Base-by-base conservation (phyloP, 2,113 vertebrate genomes). In the Cynocephalus volans region DNA sequence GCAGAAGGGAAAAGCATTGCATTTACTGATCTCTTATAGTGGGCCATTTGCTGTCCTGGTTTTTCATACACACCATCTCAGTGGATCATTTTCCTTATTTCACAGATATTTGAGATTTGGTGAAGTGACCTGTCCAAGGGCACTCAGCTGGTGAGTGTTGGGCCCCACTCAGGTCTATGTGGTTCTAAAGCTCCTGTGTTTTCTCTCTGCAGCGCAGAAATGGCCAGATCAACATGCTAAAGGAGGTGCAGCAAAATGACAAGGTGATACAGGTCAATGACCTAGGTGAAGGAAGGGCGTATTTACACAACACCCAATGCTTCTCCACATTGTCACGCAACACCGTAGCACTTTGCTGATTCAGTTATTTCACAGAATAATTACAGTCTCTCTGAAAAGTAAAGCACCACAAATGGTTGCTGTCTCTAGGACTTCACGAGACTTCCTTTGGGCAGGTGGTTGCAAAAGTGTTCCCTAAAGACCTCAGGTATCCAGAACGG, bases 221-320 rank as follows among this genome's bases (percentile, higher is more conserved):
- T 75, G 52, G 31, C 3, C 79, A 83, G 24, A 50, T 93, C 36
- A 21, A 41, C 0, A 0, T 41, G 82, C 56, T 92, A 50, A 93
- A 60, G 33, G 54, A 93, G 31, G 21, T n/a, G n/a, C 15, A 84
- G n/a, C 10, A 58, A 83, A 92, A 75, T 3, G 73, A 69, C 0
- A 50, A 80, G 31, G n/a, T 88, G 9, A 36, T 96, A 31, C 52
- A 79, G 60, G 56, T 80, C 36, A 67, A 58, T 94, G 81, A 83
- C 62, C 5, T 23, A 26, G 79, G 65, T 12, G 26, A 85, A n/a
- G 64, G 69, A 52, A 86, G 93, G 45, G 73, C 70, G 21, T 64
- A 77, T 72, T 89, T 76, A 86, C 28, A 72, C 36, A 64, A 65
- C 54, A n/a, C 13, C 62, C 75, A 36, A 0, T 21, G 75, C 50